Evolutionary conservation across 2,888 invertebrate species (phyloP).

Genomic region (Dryomyza anilis): DNA sequence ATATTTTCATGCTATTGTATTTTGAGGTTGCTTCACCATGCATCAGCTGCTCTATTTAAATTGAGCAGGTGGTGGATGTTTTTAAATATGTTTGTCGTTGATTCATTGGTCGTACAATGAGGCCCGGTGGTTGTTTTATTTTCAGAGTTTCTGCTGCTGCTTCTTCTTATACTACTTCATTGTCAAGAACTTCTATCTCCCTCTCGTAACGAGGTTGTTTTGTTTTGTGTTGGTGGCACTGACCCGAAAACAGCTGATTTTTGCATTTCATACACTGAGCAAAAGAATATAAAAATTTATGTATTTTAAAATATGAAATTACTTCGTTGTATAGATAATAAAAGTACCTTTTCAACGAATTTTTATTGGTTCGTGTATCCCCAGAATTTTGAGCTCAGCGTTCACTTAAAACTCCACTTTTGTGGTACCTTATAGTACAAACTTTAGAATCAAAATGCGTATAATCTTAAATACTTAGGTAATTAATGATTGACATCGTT

Average conservation of each 20-base stretch:
- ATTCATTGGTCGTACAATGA: conserved; percentile 2
- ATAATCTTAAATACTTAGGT: too few species aligned
- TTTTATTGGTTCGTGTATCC: too few species aligned
- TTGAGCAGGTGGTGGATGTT: conserved; percentile 19
- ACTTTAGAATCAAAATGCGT: too few species aligned
- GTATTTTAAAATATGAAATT: too few species aligned
- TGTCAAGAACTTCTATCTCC: too few species aligned
- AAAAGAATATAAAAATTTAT: background rate
- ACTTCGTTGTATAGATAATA: too few species aligned
- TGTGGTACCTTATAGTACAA: too few species aligned
- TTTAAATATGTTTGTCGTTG: conserved; percentile 4
- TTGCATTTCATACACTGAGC: background rate
- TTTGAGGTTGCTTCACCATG: background rate
- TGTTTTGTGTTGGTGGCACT: conserved; percentile 17
- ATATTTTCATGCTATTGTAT: conserved; percentile 1
- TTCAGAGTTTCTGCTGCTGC: background rate
- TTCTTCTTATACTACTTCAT: background rate
- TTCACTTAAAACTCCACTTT: too few species aligned
- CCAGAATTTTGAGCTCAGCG: too few species aligned
- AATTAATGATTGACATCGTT: too few species aligned
- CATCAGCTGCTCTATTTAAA: conserved; percentile 14
- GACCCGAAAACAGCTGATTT: conserved; percentile 19
- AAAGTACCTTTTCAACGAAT: too few species aligned
- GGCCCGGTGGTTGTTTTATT: conserved; percentile 12
- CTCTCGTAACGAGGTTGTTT: too few species aligned